Evolutionary conservation across 2,888 invertebrate species (phyloP).

Genomic region (Athalia cordata): DNA sequence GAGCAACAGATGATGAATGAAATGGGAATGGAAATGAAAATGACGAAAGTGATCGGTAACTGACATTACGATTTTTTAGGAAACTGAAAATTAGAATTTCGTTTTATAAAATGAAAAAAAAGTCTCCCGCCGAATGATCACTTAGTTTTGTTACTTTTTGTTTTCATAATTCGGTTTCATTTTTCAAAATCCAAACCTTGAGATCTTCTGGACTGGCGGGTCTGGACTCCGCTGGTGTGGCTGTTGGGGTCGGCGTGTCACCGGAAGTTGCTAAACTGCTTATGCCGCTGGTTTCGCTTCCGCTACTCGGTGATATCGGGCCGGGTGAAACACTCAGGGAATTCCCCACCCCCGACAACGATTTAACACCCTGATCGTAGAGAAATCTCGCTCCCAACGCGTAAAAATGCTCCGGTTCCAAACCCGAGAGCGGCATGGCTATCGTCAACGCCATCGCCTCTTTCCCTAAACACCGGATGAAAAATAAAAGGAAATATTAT

Average conservation of each 20-base stretch:
- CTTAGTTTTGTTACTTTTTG: no score
- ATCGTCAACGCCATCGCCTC: constrained; percentile 78
- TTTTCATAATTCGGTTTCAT: no score
- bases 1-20: no score
- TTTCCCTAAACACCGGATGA: background rate
- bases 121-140: no score
- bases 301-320: constrained; percentile 74
- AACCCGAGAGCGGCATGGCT: constrained; percentile 77
- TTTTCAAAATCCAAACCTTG: background rate
- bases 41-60: no score
- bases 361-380: constrained; percentile 64
- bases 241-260: constrained; percentile 75
- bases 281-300: constrained; percentile 80
- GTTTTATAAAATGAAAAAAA: no score
- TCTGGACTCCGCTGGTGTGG: constrained; percentile 53
- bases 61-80: no score
- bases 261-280: constrained; percentile 77
- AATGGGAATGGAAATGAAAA: no score
- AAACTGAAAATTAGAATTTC: no score
- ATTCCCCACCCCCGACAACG: constrained; percentile 57
- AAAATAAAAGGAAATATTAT: background rate
- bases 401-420: constrained; percentile 77
- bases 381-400: constrained; percentile 74
- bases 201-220: constrained; percentile 33
- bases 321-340: constrained; percentile 72